A percentile compares a stretch with the other conserved stretches of the same genome.
Evolutionary conservation across 92 coral and sea anemone species (phyloP).

Genomic region (Galaxea fascicularis): DNA sequence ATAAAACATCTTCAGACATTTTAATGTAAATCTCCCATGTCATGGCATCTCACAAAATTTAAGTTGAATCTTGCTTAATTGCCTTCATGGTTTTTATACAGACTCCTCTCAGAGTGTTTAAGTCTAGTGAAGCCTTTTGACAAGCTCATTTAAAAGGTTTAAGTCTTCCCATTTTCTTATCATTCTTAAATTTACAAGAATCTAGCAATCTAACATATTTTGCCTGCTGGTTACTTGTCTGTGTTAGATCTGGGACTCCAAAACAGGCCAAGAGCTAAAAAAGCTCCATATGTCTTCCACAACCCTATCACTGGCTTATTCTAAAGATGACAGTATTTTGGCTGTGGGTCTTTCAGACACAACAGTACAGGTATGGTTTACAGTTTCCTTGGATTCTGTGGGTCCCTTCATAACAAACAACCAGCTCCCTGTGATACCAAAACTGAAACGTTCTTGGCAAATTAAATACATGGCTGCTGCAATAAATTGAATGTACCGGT

Average conservation of each 20-base stretch:
- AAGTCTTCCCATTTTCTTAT: too few species aligned
- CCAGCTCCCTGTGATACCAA: not conserved
- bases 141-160: too few species aligned
- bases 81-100: not conserved
- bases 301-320: constrained; percentile 83
- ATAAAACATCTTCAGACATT: too few species aligned
- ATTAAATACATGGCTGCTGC: too few species aligned
- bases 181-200: too few species aligned
- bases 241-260: constrained; percentile 60
- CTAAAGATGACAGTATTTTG: constrained; percentile 76
- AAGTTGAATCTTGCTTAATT: not conserved
- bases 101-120: too few species aligned
- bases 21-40: too few species aligned
- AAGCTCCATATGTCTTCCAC: constrained; percentile 73
- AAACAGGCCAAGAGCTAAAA: constrained; percentile 69
- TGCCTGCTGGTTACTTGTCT: not conserved
- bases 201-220: too few species aligned
- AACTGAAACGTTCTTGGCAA: too few species aligned
- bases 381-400: not conserved
- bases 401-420: not conserved
- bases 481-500: too few species aligned
- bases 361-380: constrained; percentile 82
- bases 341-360: constrained; percentile 94
- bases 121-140: too few species aligned
- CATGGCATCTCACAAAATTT: too few species aligned